Evolutionary conservation across 2,113 vertebrate species (phyloP), one percentile per base, ranked within the genome.

Genomic region (Myodes glareolus): DNA sequence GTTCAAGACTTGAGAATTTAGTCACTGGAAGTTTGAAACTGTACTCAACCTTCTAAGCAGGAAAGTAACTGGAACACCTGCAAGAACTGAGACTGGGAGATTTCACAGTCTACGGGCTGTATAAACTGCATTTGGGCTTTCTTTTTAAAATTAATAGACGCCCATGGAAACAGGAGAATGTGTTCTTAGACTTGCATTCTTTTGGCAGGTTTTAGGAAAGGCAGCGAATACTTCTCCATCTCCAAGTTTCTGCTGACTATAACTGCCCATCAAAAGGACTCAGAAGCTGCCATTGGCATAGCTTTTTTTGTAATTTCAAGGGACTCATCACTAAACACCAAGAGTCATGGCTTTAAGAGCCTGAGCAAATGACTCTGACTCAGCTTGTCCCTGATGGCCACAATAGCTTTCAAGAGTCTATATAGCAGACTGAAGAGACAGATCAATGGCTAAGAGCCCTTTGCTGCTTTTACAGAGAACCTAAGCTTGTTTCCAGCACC

Each of bases 21-120:
- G 45, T 61, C 82, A 93, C 72, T 87, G 33, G 70, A 55, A 45
- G 63, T 96, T 93, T 91, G 52, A 98, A 88, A 94, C 87, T 93
- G 72, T 68, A 58, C 25, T 89, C 36, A 78, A 94, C 2, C 10
- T 91, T 93, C 94, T 65, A 94, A 97, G 50, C 39, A 92, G 82
- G 36, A n/a, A 39, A 67, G 39, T 76, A 21, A 12, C 47, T 95
- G n/a, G 16, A 72, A 25, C 7, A 45, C 31, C 7, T 68, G n/a
- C 89, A 97, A 92, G 31, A 88, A 68, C 31, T 92, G 58, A 87
- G 25, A 78, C 67, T 68, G 10, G 3, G 9, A 31, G 3, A 29
- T 94, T 86, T 52, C 82, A 75, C 77, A 94, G 68, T 9, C 31
- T 70, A 33, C 0, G 63, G n/a, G 21, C 67, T 86, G 10, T 63